Conservation (phyloP, 1,140 invertebrate genomes). For the Tribolium madens region DNA sequence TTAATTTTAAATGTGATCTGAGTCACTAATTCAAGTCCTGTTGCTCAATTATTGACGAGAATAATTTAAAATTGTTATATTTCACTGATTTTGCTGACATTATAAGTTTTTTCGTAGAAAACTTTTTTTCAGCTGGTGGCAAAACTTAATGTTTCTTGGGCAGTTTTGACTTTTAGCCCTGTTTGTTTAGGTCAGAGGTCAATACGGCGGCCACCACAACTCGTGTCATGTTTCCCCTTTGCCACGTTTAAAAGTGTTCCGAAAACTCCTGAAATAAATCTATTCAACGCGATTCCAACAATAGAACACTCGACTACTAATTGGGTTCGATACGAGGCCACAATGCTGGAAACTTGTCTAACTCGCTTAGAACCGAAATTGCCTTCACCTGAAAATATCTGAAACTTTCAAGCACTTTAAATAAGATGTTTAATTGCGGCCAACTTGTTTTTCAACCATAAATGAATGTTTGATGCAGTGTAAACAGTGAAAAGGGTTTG, state of each 20-base stretch:
- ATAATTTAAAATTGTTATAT: too few species aligned
- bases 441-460: not conserved
- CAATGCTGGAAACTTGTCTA: not conserved
- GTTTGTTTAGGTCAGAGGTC: not conserved
- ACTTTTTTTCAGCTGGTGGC: too few species aligned
- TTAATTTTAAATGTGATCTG: too few species aligned
- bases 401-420: not conserved
- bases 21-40: too few species aligned
- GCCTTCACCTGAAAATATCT: not conserved
- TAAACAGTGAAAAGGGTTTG: not conserved
- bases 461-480: not conserved
- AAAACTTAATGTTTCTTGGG: too few species aligned
- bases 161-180: too few species aligned
- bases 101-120: too few species aligned
- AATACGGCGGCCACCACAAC: not conserved
- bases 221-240: not conserved
- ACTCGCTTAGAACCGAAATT: not conserved
- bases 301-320: not conserved
- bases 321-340: not conserved
- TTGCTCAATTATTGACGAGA: too few species aligned
- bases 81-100: too few species aligned
- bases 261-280: not conserved
- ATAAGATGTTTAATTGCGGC: not conserved
- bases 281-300: not conserved
- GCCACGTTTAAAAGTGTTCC: constrained; percentile 15